Evolutionary conservation across 2,113 vertebrate species (phyloP).

Genomic region (Lates calcarifer): DNA sequence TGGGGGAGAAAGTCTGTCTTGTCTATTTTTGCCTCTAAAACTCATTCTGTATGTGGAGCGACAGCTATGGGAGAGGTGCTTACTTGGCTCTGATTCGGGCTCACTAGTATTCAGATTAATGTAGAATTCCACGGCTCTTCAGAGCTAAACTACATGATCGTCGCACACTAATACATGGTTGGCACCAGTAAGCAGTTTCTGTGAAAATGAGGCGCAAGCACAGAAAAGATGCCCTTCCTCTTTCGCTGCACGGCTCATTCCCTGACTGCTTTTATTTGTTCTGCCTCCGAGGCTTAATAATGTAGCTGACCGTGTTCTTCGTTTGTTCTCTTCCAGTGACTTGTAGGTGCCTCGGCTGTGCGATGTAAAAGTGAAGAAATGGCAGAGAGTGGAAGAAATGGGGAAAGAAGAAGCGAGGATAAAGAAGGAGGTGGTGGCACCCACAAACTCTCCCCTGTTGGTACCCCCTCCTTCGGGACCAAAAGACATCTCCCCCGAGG

Average conservation of each 20-base stretch:
- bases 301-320: constrained; percentile 52
- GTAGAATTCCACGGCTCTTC: constrained; percentile 34
- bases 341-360: constrained; percentile 57
- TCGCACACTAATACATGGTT: constrained; percentile 27
- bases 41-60: constrained; percentile 60
- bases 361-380: constrained; percentile 82
- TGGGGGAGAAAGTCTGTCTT: constrained; percentile 54
- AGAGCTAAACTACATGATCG: constrained; percentile 23
- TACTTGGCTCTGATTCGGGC: constrained; percentile 47
- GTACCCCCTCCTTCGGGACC: constrained; percentile 20
- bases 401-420: constrained; percentile 41
- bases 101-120: constrained; percentile 45
- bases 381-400: constrained; percentile 77
- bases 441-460: constrained; percentile 16
- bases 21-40: constrained; percentile 71
- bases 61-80: constrained; percentile 63
- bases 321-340: constrained; percentile 60
- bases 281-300: constrained; percentile 26
- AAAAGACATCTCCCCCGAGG: constrained; percentile 74
- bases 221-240: constrained; percentile 33
- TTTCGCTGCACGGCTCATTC: constrained; percentile 19
- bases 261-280: constrained; percentile 35
- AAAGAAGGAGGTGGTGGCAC: constrained; percentile 28
- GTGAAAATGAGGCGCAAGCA: constrained; percentile 44
- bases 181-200: constrained; percentile 39